A percentile compares a stretch with the other conserved stretches of the same genome.
These are phyloP conservation scores for Engystomops pustulosus DNA, from an alignment of 2,113 vertebrate species.

Conservation along the genomic window DNA sequence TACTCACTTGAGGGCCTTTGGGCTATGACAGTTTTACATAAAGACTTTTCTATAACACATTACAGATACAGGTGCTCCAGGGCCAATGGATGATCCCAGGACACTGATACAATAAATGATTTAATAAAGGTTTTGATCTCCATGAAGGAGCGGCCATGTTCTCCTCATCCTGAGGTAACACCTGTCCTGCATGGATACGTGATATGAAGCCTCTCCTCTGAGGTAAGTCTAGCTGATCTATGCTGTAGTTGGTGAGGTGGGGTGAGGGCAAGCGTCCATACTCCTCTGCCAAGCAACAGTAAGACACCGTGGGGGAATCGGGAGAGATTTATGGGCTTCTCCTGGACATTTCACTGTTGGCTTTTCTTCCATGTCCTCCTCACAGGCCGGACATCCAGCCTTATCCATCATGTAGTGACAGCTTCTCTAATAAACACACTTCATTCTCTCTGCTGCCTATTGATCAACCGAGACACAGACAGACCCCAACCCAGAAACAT, in stretches of 20 bases:
- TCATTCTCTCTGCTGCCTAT: constrained; percentile 18
- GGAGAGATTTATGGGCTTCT: constrained; percentile 46
- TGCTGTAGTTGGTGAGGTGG: neutral
- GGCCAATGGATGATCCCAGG: neutral
- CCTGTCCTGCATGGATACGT: neutral
- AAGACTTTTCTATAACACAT: too few species aligned
- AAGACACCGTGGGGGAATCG: constrained; percentile 13
- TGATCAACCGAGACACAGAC: constrained; percentile 21
- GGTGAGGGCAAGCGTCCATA: neutral
- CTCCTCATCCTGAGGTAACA: neutral
- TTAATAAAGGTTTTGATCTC: neutral
- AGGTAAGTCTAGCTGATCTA: constrained; percentile 3
- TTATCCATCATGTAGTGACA: constrained; percentile 54
- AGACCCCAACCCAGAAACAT: neutral
- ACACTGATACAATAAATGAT: neutral
- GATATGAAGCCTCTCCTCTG: neutral
- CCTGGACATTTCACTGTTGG: constrained; percentile 32
- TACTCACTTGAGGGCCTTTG: neutral
- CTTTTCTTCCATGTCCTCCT: constrained; percentile 34
- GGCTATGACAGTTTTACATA: neutral
- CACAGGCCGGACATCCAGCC: neutral
- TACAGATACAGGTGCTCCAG: too few species aligned
- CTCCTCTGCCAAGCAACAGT: constrained; percentile 6
- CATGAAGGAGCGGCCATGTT: neutral
- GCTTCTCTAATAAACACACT: constrained; percentile 44